A percentile compares a stretch with the other conserved stretches of the same genome.
These are phyloP conservation scores for Smithornis capensis DNA, from an alignment of 2,113 vertebrate species.

Conservation along the genomic window DNA sequence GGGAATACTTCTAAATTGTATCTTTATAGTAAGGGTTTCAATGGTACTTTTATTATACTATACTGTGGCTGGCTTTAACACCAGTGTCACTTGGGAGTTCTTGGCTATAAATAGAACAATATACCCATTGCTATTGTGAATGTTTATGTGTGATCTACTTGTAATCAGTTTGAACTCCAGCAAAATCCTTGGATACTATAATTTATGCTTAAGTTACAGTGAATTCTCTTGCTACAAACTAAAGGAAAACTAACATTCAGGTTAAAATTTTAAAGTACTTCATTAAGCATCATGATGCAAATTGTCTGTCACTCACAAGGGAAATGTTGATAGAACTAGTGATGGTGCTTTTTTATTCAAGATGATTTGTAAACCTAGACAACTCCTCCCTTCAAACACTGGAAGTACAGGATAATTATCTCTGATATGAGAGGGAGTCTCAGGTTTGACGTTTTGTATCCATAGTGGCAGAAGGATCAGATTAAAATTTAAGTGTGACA, in stretches of 20 bases:
- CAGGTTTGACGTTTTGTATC: slow-evolving; percentile 19
- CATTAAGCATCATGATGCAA: not conserved
- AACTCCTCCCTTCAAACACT: slow-evolving; percentile 25
- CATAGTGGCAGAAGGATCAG: not conserved
- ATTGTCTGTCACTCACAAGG: not conserved
- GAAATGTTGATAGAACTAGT: not conserved
- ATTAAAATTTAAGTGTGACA: slow-evolving; percentile 28
- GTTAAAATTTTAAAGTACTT: slow-evolving; percentile 30
- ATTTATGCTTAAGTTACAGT: slow-evolving; percentile 68
- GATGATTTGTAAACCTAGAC: not conserved
- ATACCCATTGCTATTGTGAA: slow-evolving; percentile 55
- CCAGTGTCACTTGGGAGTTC: slow-evolving; percentile 72
- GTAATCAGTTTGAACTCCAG: slow-evolving; percentile 76
- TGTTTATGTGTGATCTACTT: slow-evolving; percentile 59
- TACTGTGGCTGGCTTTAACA: slow-evolving; percentile 78
- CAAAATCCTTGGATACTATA: slow-evolving; percentile 69
- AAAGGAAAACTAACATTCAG: slow-evolving; percentile 6
- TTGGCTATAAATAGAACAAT: slow-evolving; percentile 69
- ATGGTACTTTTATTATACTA: slow-evolving; percentile 81
- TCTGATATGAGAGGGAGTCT: not conserved
- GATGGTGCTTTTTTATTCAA: not conserved
- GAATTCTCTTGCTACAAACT: slow-evolving; percentile 74
- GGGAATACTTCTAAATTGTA: slow-evolving; percentile 72
- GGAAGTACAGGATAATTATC: slow-evolving; percentile 25
- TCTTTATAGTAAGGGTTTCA: slow-evolving; percentile 67